Base-by-base conservation (phyloP, 2,888 invertebrate species). In the Temnothorax ravouxi region DNA sequence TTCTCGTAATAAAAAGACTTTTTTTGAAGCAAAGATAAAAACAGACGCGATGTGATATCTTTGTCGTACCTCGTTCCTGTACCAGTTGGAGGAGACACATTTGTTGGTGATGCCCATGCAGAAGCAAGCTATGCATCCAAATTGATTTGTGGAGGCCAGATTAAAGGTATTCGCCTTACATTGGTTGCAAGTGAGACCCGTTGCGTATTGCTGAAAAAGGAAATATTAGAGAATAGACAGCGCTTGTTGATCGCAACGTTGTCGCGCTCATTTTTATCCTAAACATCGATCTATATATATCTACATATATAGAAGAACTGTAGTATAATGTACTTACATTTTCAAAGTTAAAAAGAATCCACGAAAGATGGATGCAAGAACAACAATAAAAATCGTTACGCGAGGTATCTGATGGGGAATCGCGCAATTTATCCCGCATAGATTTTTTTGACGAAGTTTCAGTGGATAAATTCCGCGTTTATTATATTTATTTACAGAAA, bases 61-160 rank as follows among this genome's bases (percentile, higher is more conserved):
- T 21, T 29, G 9, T 25, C 21, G 52, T 92, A 97, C 96, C 95
- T 96, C 96, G 88, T 96, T 96, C 81, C 98, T 96, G 86, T 97
- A 97, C 95, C 96, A 96, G 81, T 96, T 96, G 74, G 98, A 98
- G 92, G 98, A 98, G 81, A 96, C 96, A 94, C 99, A 99, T 88
- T 96, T 96, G 52, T 96, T 95, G 0, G 98, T 97, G 54, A 99
- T 96, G 2, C 99, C 99, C 96, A 98, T 98, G 95, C 99, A 99
- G 97, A 99, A 99, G 95, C 99, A 99, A 80, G 97, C 96, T 77
- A 99, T 97, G 95, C 99, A 99, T 62, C 99, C 99, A 89, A 97
- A 97, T 89, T 97, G 96, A 92, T 98, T 97, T 85, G 96, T 96
- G 25, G 96, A 95, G 81, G 98, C 97, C 85, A 99, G 95, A 94